Evolutionary conservation across 2,797 vertebrate species (phyloP), one percentile per base, ranked within the genome.

Genomic region (Columba guinea): DNA sequence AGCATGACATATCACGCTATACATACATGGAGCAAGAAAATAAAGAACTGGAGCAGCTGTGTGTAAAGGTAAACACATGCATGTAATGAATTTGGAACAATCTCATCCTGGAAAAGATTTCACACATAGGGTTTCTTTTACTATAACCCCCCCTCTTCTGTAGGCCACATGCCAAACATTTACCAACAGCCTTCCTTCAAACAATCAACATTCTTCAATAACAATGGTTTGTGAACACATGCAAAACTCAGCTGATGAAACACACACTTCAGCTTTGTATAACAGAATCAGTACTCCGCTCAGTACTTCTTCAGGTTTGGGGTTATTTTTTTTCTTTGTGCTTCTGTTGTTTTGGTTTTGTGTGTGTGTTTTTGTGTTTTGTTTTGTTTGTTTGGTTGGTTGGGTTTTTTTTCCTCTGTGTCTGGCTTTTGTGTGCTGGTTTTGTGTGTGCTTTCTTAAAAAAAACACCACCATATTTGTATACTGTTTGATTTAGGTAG

Each of bases 191-290:
- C 71, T 89, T 87, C 74, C 78, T 90, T 79, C 76, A 79, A 90
- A 85, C 89, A 95, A 93, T 78, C 86, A 89, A 86, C 79, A 79
- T 91, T 94, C 73, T 93, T 22, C 55, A 88, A 23, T 44, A 93
- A 90, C 85, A 94, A 79, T 87, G 20, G 73, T 75, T 86, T 94
- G 65, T 62, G 39, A 86, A 86, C 73, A 88, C 65, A 78, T 56
- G 62, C 39, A 88, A 77, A 94, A 80, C 34, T 77, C 56, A 37
- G 28, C 30, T 78, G 46, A 67, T 46, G 16, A 79, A 85, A 85
- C 30, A 51, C 9, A 14, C 14, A 62, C 46, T 81, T 90, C 41
- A 86, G 62, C 24, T 64, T 78, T 44, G 44, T 16, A 9, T 24
- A 77, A 39, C 39, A 84, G 28, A 71, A 62, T 16, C 53, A 60